Base-by-base conservation (phyloP, 2,113 vertebrate species). In the Rafetus swinhoei region DNA sequence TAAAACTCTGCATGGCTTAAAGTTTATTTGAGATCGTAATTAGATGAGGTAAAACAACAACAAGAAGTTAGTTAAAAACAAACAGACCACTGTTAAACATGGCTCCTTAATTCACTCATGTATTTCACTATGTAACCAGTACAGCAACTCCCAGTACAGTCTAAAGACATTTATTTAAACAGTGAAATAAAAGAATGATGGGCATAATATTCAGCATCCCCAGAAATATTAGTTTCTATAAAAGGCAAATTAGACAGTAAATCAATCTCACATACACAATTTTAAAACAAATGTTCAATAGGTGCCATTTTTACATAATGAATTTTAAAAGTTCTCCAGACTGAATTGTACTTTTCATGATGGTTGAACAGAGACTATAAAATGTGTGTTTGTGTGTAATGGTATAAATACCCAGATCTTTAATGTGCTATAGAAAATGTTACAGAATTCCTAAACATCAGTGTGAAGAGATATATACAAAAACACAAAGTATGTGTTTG, bases 11-110 rank as follows among this genome's bases (percentile, higher is more conserved):
- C 93, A 92, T 84, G 95, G 92, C 89, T 87, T 82, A 79, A 94
- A 94, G 94, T 96, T 95, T 95, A 96, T 94, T 95, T 96, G 91
- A 93, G 90, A 86, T 88, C 19, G 5, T 86, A 95, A 93, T 96
- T 96, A 96, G 95, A 79, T 81, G 90, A 95, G 86, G 93, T 96
- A 79, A 93, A 92, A 91, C 55, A 80, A 56, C 57, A 80, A 6
- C 55, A 87, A n/a, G 59, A 96, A 91, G 87, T 90, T 95, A 90
- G 84, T 92, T 82, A 6, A 22, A 90, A 91, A 92, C 4, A 27
- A 87, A 91, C 13, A 88, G 86, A 81, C 19, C 52, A 81, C 85
- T 89, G 79, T 96, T 95, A 93, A 87, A 62, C 81, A 79, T 90
- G 90, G 87, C 50, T 92, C 84, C 93, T 95, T 95, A 91, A 95